Conservation (phyloP, 92 coral and sea anemone genomes). For the Meandrina meandrites region DNA sequence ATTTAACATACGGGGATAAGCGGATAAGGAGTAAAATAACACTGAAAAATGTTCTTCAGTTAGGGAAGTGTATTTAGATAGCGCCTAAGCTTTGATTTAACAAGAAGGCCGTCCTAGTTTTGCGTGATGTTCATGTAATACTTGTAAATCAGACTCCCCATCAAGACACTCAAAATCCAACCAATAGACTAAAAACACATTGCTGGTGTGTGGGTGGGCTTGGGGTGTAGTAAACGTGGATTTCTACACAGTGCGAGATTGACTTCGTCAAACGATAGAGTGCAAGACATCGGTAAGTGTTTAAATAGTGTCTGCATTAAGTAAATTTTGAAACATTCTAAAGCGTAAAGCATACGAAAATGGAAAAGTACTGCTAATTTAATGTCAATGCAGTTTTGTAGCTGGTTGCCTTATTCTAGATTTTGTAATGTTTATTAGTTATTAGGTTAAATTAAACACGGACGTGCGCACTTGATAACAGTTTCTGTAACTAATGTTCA, state of each 20-base stretch:
- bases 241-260: background rate
- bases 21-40: too few species aligned
- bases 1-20: too few species aligned
- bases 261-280: background rate
- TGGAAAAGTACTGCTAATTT: too few species aligned
- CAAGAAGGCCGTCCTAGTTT: too few species aligned
- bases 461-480: background rate
- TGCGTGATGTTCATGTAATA: too few species aligned
- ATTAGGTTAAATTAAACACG: too few species aligned
- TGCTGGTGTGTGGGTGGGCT: background rate
- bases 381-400: too few species aligned
- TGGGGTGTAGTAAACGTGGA: background rate
- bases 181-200: background rate
- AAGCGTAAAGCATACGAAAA: too few species aligned
- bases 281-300: background rate
- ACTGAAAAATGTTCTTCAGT: too few species aligned
- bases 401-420: background rate
- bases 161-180: background rate
- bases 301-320: background rate
- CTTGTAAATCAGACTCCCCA: background rate
- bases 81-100: too few species aligned
- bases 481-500: background rate
- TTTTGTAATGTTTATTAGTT: background rate
- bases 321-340: too few species aligned
- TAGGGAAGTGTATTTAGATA: too few species aligned